Conservation (phyloP, 1,140 invertebrate genomes). For the Brachionus plicatilis region DNA sequence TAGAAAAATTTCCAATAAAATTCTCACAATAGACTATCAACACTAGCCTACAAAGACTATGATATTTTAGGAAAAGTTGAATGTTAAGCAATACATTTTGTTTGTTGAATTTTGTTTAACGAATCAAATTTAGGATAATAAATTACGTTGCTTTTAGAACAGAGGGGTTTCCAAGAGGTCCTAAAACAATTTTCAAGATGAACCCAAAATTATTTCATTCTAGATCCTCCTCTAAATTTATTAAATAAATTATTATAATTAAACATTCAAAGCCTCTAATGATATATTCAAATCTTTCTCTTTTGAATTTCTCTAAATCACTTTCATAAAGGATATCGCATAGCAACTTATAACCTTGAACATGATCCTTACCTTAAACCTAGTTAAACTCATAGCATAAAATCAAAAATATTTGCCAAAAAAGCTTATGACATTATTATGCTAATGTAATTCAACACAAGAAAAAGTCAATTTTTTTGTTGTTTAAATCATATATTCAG, state of each 20-base stretch:
- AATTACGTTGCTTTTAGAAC: background rate
- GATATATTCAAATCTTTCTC: background rate
- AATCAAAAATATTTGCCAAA: background rate
- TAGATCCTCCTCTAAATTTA: background rate
- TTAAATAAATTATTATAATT: background rate
- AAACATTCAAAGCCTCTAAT: background rate
- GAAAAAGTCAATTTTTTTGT: no score
- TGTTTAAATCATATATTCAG: no score
- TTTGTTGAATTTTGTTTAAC: background rate
- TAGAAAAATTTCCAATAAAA: background rate
- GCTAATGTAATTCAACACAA: no score
- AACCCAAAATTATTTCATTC: background rate
- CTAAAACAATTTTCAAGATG: background rate
- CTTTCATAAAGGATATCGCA: background rate
- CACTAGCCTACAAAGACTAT: background rate
- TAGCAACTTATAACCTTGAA: background rate
- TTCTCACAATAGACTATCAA: background rate
- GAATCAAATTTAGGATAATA: background rate
- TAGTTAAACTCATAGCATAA: background rate
- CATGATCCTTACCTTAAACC: background rate
- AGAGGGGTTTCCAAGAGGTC: background rate
- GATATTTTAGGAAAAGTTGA: background rate
- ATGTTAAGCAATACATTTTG: constrained; percentile 25
- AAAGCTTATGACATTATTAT: background rate
- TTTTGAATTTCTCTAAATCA: background rate